These are phyloP conservation scores for Neosalanx taihuensis DNA, from an alignment of 2,797 vertebrate genomes.

Conservation along the genomic window DNA sequence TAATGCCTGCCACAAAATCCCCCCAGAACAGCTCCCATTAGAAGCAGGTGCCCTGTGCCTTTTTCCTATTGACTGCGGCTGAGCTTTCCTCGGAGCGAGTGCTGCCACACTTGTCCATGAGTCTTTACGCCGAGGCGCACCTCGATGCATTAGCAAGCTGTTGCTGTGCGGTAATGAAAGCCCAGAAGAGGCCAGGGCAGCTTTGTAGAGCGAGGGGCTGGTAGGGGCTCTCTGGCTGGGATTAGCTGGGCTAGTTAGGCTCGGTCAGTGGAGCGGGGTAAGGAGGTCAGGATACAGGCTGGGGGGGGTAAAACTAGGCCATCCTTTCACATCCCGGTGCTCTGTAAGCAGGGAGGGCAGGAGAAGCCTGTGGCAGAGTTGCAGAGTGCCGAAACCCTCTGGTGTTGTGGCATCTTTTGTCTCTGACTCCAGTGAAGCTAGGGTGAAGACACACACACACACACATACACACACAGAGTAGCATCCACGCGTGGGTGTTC, in stretches of 20 bases:
- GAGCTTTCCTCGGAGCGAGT: not conserved
- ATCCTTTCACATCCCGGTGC: conserved; percentile 32
- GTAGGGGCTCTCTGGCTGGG: not conserved
- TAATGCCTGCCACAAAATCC: too few relatives aligned
- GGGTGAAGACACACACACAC: conserved; percentile 10
- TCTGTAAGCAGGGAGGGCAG: conserved; percentile 23
- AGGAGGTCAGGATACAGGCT: conserved; percentile 20
- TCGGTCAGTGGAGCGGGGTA: conserved; percentile 16
- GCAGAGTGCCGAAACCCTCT: conserved; percentile 24
- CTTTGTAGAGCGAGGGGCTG: not conserved
- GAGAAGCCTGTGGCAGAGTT: conserved; percentile 40
- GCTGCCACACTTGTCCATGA: conserved; percentile 3
- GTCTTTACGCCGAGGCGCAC: not conserved
- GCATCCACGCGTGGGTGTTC: not conserved
- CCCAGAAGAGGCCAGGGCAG: conserved; percentile 7
- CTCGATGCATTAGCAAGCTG: not conserved
- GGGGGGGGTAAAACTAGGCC: conserved; percentile 35
- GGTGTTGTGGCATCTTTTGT: conserved; percentile 9
- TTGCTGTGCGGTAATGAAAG: conserved; percentile 4
- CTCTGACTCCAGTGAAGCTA: conserved; percentile 15
- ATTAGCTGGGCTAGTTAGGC: conserved; percentile 10
- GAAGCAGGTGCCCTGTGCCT: not conserved
- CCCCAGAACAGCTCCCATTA: not conserved
- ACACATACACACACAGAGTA: not conserved
- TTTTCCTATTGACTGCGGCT: not conserved